These are phyloP conservation scores for Brenthis daphne DNA, from an alignment of 2,888 invertebrate species.

Conservation along the genomic window DNA sequence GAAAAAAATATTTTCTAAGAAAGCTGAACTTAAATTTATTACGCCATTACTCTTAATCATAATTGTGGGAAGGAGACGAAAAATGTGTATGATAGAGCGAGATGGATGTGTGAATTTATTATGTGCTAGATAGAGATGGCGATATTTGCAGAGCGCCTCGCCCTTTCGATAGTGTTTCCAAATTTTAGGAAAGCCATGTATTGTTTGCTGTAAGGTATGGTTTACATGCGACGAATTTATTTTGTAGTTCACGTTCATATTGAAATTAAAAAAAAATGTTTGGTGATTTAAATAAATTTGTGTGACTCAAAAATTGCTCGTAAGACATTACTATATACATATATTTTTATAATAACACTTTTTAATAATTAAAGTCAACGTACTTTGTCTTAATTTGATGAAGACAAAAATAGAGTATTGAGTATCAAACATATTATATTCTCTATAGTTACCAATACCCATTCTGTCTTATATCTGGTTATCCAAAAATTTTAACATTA, in stretches of 20 bases:
- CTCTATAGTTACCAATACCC: not conserved
- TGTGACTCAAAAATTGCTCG: too few relatives aligned
- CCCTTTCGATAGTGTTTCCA: constrained; percentile 81
- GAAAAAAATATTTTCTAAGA: constrained; percentile 45
- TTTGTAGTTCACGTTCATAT: constrained; percentile 16
- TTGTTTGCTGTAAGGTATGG: constrained; percentile 61
- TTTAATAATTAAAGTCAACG: too few relatives aligned
- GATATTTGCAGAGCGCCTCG: constrained; percentile 70
- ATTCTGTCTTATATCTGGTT: not conserved
- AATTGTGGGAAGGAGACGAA: constrained; percentile 52
- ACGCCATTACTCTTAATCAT: constrained; percentile 65
- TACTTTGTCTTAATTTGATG: too few relatives aligned
- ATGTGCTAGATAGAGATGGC: constrained; percentile 52
- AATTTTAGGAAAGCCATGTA: constrained; percentile 78
- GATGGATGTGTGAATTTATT: constrained; percentile 44
- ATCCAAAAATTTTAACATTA: not conserved
- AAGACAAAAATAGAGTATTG: too few relatives aligned
- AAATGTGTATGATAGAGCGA: constrained; percentile 35
- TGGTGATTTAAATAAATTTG: not conserved
- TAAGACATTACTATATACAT: too few relatives aligned
- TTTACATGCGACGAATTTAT: constrained; percentile 56
- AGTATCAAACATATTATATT: too few relatives aligned
- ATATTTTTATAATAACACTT: too few relatives aligned
- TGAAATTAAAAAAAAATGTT: not conserved
- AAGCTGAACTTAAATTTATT: constrained; percentile 52